phyloP scores from a whole-genome alignment of 1,140 invertebrate genomes.

The Pachypeltis micranthus region DNA sequence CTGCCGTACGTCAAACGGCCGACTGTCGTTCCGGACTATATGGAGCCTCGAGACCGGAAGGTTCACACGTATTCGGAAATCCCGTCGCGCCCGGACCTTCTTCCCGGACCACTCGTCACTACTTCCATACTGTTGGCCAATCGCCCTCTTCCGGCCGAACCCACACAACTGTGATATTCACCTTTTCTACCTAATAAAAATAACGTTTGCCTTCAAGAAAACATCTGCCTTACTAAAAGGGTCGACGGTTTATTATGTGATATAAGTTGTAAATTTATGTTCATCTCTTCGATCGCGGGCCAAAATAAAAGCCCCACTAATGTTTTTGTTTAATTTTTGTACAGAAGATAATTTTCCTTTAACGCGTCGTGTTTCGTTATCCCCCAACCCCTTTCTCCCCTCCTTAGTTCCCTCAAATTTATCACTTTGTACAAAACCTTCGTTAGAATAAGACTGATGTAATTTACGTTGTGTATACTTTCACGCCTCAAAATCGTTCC shows the following conservation, averaged over 20 bases:
- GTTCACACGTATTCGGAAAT: conserved; percentile 41
- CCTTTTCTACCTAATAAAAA: not conserved
- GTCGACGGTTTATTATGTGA: conserved; percentile 6
- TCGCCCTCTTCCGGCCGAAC: conserved; percentile 46
- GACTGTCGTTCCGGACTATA: conserved; percentile 39
- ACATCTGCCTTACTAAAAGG: conserved; percentile 13
- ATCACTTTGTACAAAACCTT: not conserved
- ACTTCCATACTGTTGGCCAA: conserved; percentile 42
- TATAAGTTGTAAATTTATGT: not conserved
- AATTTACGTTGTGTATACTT: not conserved
- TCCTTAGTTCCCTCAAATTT: too few species aligned
- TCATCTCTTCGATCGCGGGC: not conserved
- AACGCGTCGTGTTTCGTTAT: too few species aligned
- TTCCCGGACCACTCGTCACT: conserved; percentile 23
- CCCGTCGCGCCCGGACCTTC: conserved; percentile 31
- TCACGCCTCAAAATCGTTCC: not conserved
- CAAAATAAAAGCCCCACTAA: not conserved
- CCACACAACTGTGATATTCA: conserved; percentile 16
- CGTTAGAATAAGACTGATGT: conserved; percentile 12
- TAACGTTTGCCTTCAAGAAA: conserved; percentile 10
- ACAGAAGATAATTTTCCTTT: too few species aligned
- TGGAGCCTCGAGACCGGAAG: conserved; percentile 39
- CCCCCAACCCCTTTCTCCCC: too few species aligned
- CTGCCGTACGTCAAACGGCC: conserved; percentile 31
- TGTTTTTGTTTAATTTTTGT: not conserved